phyloP scores from a whole-genome alignment of 2,113 vertebrate genomes.

The Synodontis membranacea region DNA sequence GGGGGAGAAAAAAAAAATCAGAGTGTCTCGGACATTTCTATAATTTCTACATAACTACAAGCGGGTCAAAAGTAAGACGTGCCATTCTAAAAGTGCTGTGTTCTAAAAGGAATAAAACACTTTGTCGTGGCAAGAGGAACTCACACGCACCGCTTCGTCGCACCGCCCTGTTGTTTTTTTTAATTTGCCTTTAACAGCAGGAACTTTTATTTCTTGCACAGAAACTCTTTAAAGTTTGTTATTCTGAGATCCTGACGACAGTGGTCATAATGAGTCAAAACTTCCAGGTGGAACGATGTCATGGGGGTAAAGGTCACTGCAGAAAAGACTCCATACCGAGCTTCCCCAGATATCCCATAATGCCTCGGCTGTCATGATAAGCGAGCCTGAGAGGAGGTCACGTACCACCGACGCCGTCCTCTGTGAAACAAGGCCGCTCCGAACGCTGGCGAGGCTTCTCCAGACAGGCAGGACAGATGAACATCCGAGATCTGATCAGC shows the following conservation, averaged over 20 bases:
- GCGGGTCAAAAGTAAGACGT: not conserved
- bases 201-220: not conserved
- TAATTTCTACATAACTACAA: not conserved
- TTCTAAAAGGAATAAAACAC: not conserved
- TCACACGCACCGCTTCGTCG: not conserved
- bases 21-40: too few relatives aligned
- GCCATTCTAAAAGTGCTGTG: not conserved
- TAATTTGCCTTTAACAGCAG: not conserved
- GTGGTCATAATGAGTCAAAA: constrained; percentile 1
- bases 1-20: too few relatives aligned
- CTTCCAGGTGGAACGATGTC: not conserved
- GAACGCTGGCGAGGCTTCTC: not conserved
- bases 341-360: not conserved
- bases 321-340: not conserved
- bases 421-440: not conserved
- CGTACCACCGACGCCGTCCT: not conserved
- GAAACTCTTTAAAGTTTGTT: not conserved
- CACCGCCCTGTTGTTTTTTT: not conserved
- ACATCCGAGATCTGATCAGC: not conserved
- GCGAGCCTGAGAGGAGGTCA: not conserved
- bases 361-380: not conserved
- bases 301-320: not conserved
- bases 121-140: too few relatives aligned
- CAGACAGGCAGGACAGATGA: not conserved
- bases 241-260: too few relatives aligned